A percentile compares a stretch with the other conserved stretches of the same genome.
These are phyloP conservation scores for Tridacna gigas DNA, from an alignment of 2,888 invertebrate species.

Conservation along the genomic window DNA sequence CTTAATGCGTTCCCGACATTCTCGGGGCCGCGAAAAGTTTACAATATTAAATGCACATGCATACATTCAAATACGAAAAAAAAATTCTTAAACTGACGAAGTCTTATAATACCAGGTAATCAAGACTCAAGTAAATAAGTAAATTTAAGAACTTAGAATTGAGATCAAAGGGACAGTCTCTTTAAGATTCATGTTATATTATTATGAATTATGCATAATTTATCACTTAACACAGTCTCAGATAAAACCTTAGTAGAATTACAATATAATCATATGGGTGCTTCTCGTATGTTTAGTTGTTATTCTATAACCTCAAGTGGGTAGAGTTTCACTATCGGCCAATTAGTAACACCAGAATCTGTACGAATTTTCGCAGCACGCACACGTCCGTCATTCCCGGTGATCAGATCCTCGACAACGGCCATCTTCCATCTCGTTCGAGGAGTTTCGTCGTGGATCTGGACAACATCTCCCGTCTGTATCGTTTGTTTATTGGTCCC, in stretches of 20 bases:
- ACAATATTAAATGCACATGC: too few species aligned
- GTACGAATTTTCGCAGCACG: conserved; percentile 16
- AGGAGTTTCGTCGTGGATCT: conserved; percentile 1
- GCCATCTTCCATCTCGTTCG: conserved; percentile 13
- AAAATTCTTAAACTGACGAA: too few species aligned
- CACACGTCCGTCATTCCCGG: conserved; percentile 12
- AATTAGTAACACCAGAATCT: conserved; percentile 1
- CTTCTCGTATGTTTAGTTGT: neutral
- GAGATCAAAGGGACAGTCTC: too few species aligned
- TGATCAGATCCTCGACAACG: conserved; percentile 11
- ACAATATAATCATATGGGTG: neutral
- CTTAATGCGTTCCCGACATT: too few species aligned
- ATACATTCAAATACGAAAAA: too few species aligned
- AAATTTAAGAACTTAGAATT: too few species aligned
- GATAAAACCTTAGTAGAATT: neutral
- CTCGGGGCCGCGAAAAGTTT: too few species aligned
- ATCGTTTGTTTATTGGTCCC: conserved; percentile 19
- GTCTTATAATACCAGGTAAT: too few species aligned
- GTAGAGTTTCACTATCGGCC: conserved; percentile 1
- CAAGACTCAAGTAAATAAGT: too few species aligned
- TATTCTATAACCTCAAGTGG: neutral
- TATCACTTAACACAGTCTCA: too few species aligned
- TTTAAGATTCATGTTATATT: too few species aligned
- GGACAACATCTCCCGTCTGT: neutral
- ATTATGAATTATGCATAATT: too few species aligned